Percentiles rank a stretch among this genome's conserved stretches.
phyloP scores from a whole-genome alignment of 2,113 vertebrate genomes.

The Budorcas taxicolor region DNA sequence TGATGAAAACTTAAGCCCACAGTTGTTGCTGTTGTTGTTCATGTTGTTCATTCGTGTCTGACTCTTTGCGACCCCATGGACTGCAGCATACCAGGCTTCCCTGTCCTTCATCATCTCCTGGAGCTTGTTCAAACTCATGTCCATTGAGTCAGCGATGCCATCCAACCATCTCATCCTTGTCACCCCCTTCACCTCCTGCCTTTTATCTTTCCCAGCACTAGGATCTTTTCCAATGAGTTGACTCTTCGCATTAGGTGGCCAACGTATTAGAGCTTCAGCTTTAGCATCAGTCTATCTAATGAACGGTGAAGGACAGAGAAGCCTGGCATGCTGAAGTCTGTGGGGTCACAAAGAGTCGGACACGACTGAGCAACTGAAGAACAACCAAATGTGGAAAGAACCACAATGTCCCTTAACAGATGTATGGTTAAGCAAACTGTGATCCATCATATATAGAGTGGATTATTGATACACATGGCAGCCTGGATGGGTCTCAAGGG shows the following conservation, averaged over 20 bases:
- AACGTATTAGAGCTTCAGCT: not conserved
- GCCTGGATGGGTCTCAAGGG: not conserved
- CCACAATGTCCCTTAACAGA: not conserved
- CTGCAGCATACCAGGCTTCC: not conserved
- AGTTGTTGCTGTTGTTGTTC: not conserved
- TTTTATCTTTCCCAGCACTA: not conserved
- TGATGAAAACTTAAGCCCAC: not conserved
- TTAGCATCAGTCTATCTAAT: not conserved
- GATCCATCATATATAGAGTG: no score
- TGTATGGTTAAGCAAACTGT: not conserved
- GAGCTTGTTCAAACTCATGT: not conserved
- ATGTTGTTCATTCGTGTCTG: not conserved
- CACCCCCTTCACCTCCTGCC: not conserved
- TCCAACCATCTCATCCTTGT: not conserved
- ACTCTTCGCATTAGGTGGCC: not conserved
- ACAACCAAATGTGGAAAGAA: not conserved
- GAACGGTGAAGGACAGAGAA: not conserved
- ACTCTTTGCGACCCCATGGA: not conserved
- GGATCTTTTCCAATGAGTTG: not conserved
- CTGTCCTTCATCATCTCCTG: not conserved
- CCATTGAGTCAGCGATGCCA: not conserved
- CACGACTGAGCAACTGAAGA: not conserved
- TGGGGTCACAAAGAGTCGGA: not conserved
- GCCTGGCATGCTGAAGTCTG: rapidly evolving
- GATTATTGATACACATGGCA: not conserved